Percentiles rank a stretch among this genome's conserved stretches.
Evolutionary conservation across 2,113 vertebrate species (phyloP).

Genomic region (Furnarius figulus): DNA sequence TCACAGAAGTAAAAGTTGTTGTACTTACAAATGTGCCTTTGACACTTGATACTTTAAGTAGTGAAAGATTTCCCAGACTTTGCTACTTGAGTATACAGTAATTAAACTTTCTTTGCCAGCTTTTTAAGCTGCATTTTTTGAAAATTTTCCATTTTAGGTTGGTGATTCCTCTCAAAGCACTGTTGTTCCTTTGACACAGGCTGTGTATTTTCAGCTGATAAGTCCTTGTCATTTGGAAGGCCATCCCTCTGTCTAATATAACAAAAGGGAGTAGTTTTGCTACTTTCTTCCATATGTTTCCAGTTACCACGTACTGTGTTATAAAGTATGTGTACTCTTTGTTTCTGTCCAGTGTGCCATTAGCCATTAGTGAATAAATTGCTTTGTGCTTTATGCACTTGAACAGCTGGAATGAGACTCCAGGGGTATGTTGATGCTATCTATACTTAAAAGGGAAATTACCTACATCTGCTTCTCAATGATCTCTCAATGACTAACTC

Average conservation of each 20-base stretch:
- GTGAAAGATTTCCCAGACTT: background rate
- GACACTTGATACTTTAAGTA: background rate
- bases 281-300: constrained; percentile 6
- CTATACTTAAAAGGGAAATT: background rate
- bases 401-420: background rate
- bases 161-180: background rate
- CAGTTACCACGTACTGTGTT: background rate
- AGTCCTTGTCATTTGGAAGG: constrained; percentile 1
- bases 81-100: background rate
- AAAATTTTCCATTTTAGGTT: background rate
- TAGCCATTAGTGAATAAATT: background rate
- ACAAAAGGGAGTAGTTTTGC: background rate
- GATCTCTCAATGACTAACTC: background rate
- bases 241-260: background rate
- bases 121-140: background rate
- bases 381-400: background rate
- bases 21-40: background rate
- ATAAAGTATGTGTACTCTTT: background rate
- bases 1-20: background rate
- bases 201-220: background rate
- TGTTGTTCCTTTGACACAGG: background rate
- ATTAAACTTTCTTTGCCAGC: background rate
- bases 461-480: background rate
- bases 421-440: background rate
- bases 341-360: background rate